Evolutionary conservation across 2,797 vertebrate genomes (phyloP), one percentile per base, ranked within the genome.

Genomic region (Meda fulgida): DNA sequence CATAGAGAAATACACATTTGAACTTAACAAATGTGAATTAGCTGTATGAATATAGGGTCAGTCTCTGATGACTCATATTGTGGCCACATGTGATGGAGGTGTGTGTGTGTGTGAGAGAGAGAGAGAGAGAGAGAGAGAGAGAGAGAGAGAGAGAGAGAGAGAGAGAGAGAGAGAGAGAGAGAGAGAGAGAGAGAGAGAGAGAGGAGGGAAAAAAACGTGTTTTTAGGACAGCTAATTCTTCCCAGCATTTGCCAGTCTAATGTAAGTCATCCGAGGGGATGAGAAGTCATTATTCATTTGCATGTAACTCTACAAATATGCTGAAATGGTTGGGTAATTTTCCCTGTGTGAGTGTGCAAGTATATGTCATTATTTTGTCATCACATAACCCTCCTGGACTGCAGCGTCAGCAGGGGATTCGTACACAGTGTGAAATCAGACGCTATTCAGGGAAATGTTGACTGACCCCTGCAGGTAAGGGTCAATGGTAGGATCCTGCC

Each of bases 171-270:
- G 36, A 38, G 36, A 8, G 36, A 38, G 36, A 38, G 36, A 38
- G 36, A 1, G 81, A 26, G 26, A 34, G n/a, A 16, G 7, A 48
- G 46, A 46, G 46, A 46, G 46, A 46, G 46, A 46, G 23, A 29
- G 38, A 19, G 6, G 48, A 66, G 29, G 26, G 34, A 79, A 13
- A 7, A 53, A 81, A 83, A 87, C 87, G 69, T 46, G 53, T 88
- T 89, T 86, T 89, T 31, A 79, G 80, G 90, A 88, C 79, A 88
- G 84, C 79, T 89, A 85, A 55, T 75, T 84, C 90, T 92, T 92
- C 88, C 87, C 71, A 71, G 88, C 88, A 85, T 87, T 85, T 78
- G 83, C 67, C 80, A 87, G 89, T 31, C 60, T 60, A 78, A 76
- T 77, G 83, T 73, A 40, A 87, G 72, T 58, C 85, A 18, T 87